Evolutionary conservation across 2,797 vertebrate genomes (phyloP), one percentile per base, ranked within the genome.

Genomic region (Pempheris klunzingeri): DNA sequence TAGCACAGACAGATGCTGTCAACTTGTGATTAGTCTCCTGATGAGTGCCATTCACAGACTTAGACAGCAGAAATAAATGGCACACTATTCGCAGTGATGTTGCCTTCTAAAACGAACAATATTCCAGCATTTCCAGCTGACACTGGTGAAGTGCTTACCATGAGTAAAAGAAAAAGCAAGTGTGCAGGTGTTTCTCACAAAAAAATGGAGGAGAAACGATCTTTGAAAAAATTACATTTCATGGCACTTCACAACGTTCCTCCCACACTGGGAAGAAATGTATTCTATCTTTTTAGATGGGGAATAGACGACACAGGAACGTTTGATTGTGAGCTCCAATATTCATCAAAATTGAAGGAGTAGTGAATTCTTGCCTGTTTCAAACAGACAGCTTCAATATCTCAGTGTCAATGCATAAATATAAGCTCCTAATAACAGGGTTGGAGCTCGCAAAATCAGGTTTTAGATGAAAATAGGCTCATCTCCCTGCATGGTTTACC

Each of bases 11-110:
- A 84, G 83, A 90, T 86, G 85, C 83, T 79, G 87, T 87, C 74
- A 81, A 65, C 57, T 74, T 79, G 68, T 86, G 87, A 92, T 89
- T 85, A 85, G 75, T 87, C 75, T 92, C 80, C 80, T 75, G 83
- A 88, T 88, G 85, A 87, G 81, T 85, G 78, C 73, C 84, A 91
- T 88, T 92, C 83, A 87, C 49, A 70, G 84, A 71, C 71, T 88
- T 88, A 77, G 78, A 78, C 71, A 84, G 81, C 71, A 53, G 69
- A 83, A 81, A 87, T 83, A 75, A 87, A 82, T 80, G 61, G 41
- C 64, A 59, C 44, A 63, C 69, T 66, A 84, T 89, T 86, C 71
- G 52, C 80, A 67, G 54, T 66, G 59, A 90, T 82, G 77, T 57
- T 70, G 66, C 69, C 78, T 87, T 89, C 82, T 82, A 89, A 17